A percentile compares a stretch with the other conserved stretches of the same genome.
phyloP scores from a whole-genome alignment of 2,113 vertebrate genomes.

The Turnix velox region DNA sequence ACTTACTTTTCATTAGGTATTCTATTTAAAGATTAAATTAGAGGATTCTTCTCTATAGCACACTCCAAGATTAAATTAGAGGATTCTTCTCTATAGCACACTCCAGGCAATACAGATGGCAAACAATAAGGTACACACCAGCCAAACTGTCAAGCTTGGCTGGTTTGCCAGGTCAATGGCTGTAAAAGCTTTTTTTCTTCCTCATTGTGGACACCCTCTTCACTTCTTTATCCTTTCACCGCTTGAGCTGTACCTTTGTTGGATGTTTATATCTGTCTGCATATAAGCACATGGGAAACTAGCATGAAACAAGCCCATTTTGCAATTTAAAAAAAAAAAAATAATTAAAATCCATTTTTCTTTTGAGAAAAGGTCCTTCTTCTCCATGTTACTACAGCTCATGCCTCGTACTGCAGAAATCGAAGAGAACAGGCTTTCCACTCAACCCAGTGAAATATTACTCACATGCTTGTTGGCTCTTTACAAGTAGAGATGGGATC shows the following conservation, averaged over 20 bases:
- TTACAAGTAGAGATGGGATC: neutral
- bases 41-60: neutral
- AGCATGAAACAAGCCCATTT: neutral
- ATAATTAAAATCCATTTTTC: neutral
- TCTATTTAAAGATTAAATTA: neutral
- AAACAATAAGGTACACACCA: neutral
- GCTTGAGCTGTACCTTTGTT: neutral
- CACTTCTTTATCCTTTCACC: neutral
- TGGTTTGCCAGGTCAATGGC: neutral
- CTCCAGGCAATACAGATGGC: neutral
- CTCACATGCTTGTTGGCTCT: rapidly evolving
- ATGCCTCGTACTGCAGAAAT: neutral
- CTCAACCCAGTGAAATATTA: neutral
- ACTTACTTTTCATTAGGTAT: neutral
- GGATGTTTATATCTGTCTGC: neutral
- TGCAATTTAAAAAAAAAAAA: neutral
- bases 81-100: neutral
- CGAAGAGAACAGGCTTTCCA: neutral
- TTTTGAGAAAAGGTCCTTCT: neutral
- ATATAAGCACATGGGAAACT: neutral
- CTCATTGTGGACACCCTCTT: neutral
- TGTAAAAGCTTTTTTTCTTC: neutral
- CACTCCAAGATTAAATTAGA: neutral
- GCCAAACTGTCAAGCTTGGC: neutral
- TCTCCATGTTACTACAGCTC: neutral